Evolutionary conservation across 2,888 invertebrate species (phyloP).

Genomic region (Hololepta plana): DNA sequence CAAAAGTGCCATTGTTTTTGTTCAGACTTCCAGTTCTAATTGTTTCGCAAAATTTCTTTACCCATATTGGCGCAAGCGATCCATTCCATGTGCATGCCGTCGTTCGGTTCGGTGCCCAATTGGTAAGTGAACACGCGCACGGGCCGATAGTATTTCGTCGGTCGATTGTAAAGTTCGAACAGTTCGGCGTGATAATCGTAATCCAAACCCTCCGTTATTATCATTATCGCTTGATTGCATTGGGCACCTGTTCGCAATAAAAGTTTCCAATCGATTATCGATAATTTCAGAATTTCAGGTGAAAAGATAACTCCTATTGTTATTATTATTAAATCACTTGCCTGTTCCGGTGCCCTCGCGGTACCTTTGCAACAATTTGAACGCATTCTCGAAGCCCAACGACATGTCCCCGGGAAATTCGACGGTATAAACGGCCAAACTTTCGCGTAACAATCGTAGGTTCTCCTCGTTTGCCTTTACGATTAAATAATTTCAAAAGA

Average conservation of each 20-base stretch:
- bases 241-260: conserved; percentile 16
- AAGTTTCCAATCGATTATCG: conserved; percentile 2
- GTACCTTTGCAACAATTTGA: conserved; percentile 48
- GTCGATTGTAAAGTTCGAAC: conserved; percentile 75
- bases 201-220: conserved; percentile 94
- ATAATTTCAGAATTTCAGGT: conserved; percentile 1
- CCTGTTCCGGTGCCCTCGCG: conserved; percentile 11
- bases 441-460: conserved; percentile 22
- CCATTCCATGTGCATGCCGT: conserved; percentile 81
- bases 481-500: too few species aligned
- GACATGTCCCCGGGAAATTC: conserved; percentile 18
- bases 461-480: conserved; percentile 27
- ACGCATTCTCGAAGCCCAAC: conserved; percentile 47
- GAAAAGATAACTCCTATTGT: too few species aligned
- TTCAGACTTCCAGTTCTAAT: not conserved
- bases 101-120: conserved; percentile 63
- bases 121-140: conserved; percentile 87
- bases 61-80: conserved; percentile 95
- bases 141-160: conserved; percentile 11
- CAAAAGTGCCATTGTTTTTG: too few species aligned
- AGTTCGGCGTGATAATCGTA: conserved; percentile 70
- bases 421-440: conserved; percentile 17
- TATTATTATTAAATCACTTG: conserved; percentile 5
- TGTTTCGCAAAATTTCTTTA: too few species aligned
- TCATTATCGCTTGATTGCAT: conserved; percentile 92